Percentiles rank a stretch among this genome's conserved stretches.
Conservation (phyloP, 2,797 vertebrate species). For the Setipinna tenuifilis region DNA sequence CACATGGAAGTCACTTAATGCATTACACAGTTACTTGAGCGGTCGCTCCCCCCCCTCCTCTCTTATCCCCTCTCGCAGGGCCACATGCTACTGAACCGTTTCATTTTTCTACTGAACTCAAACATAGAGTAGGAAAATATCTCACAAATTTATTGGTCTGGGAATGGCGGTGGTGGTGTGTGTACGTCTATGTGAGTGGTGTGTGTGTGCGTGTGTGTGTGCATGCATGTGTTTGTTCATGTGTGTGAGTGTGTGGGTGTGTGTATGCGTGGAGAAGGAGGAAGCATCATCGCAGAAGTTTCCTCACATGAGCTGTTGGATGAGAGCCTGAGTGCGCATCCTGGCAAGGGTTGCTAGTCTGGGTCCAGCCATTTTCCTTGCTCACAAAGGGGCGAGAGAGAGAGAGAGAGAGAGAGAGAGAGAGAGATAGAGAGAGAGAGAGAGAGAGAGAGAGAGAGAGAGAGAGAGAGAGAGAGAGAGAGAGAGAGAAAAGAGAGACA, state of each 20-base stretch:
- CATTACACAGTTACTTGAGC: slow-evolving; percentile 26
- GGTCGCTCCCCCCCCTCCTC: slow-evolving; percentile 35
- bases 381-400: not conserved
- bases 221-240: not conserved
- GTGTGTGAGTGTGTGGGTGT: not conserved
- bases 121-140: slow-evolving; percentile 23
- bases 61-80: slow-evolving; percentile 24
- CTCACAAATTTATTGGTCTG: slow-evolving; percentile 18
- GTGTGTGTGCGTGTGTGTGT: not conserved
- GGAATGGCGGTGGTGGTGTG: not conserved
- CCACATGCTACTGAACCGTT: not conserved
- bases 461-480: slow-evolving; percentile 34
- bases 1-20: slow-evolving; percentile 20
- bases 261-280: not conserved
- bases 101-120: slow-evolving; percentile 21
- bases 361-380: slow-evolving; percentile 26
- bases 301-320: slow-evolving; percentile 20
- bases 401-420: not conserved
- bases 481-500: slow-evolving; percentile 16
- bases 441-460: slow-evolving; percentile 33
- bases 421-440: not conserved
- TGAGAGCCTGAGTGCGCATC: slow-evolving; percentile 45
- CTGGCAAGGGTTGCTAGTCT: slow-evolving; percentile 42
- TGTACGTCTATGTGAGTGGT: too few species aligned
- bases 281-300: slow-evolving; percentile 9